A percentile compares a stretch with the other conserved stretches of the same genome.
Conservation (phyloP, 2,113 vertebrate species). For the Rhabdornis inornatus region DNA sequence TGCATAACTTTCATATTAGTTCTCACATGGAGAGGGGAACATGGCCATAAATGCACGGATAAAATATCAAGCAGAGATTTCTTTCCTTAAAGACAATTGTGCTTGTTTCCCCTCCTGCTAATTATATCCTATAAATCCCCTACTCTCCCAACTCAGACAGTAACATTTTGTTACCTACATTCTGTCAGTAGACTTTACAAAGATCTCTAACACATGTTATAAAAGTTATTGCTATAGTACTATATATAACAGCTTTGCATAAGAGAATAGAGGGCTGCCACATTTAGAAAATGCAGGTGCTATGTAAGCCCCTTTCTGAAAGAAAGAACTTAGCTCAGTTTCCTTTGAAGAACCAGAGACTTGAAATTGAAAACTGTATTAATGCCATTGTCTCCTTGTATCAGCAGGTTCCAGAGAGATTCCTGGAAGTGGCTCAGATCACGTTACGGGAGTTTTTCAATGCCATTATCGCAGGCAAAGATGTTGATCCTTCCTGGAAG, state of each 20-base stretch:
- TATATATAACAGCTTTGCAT: conserved; percentile 81
- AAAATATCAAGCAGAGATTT: conserved; percentile 18
- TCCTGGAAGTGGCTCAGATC: conserved; percentile 98
- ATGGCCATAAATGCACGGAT: background rate
- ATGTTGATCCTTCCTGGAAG: conserved; percentile 99
- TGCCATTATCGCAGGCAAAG: conserved; percentile 98
- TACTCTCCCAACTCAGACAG: conserved; percentile 37
- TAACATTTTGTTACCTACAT: conserved; percentile 51
- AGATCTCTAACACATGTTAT: conserved; percentile 71
- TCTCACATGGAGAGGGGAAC: background rate
- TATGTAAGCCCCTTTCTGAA: conserved; percentile 75
- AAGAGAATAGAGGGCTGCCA: conserved; percentile 76
- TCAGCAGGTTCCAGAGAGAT: conserved; percentile 95
- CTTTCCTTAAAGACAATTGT: conserved; percentile 60
- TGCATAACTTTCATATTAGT: background rate
- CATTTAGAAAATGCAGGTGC: conserved; percentile 83
- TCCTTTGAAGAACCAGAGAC: conserved; percentile 83
- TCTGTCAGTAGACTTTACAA: conserved; percentile 57
- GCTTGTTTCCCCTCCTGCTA: conserved; percentile 40
- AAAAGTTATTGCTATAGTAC: conserved; percentile 73
- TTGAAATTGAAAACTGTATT: conserved; percentile 89
- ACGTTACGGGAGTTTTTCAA: conserved; percentile 99
- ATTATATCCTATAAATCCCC: conserved; percentile 63
- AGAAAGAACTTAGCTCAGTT: conserved; percentile 74
- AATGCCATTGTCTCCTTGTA: conserved; percentile 83